Conservation (phyloP, 2,888 invertebrate genomes). For the Pristionchus arcanus region DNA sequence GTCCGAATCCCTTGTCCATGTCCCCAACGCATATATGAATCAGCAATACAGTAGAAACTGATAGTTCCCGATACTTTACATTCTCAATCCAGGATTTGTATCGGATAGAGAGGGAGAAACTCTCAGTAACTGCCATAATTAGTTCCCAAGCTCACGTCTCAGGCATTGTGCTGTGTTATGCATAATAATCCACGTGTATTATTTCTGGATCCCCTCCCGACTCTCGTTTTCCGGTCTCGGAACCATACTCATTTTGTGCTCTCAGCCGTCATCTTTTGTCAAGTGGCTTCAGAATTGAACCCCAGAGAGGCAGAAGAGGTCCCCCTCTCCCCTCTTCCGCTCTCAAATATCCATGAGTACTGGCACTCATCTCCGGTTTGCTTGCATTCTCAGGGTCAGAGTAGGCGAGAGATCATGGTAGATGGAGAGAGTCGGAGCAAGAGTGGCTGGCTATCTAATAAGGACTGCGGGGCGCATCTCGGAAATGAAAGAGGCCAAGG, state of each 20-base stretch:
- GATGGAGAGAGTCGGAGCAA: not conserved
- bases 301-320: constrained; percentile 8
- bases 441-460: constrained; percentile 43
- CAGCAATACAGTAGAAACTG: not conserved
- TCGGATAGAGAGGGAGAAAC: not conserved
- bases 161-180: too few species aligned
- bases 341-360: not conserved
- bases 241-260: constrained; percentile 2
- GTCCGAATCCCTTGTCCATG: not conserved
- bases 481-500: constrained; percentile 31
- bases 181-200: too few species aligned
- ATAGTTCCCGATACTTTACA: not conserved
- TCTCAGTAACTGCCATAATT: not conserved
- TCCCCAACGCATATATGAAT: not conserved
- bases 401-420: not conserved
- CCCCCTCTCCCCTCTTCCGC: not conserved
- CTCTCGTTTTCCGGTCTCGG: not conserved
- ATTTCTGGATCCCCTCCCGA: not conserved
- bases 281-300: constrained; percentile 26
- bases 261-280: not conserved
- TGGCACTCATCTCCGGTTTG: not conserved
- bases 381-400: not conserved
- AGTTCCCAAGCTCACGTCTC: not conserved
- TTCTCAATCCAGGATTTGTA: not conserved
- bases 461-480: constrained; percentile 43